A percentile compares a stretch with the other conserved stretches of the same genome.
Evolutionary conservation across 2,888 invertebrate species (phyloP).

Genomic region (Temnothorax rugatulus): DNA sequence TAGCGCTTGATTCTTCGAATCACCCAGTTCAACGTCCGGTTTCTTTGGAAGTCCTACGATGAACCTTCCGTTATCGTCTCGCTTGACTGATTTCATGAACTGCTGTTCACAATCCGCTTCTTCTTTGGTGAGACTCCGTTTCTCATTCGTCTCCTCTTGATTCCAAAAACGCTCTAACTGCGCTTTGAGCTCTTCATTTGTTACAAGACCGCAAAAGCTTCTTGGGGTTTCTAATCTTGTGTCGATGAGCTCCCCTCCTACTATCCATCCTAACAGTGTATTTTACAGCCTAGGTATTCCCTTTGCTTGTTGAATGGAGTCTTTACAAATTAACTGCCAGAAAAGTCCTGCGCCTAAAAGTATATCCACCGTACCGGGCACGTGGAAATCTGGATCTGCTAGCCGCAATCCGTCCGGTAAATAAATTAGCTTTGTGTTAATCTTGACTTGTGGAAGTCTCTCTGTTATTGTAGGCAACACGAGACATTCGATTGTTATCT

Average conservation of each 20-base stretch:
- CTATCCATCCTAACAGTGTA: neutral
- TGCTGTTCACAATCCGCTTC: neutral
- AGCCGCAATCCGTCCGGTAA: neutral
- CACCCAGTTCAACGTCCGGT: neutral
- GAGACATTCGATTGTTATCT: neutral
- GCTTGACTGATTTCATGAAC: neutral
- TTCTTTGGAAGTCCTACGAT: neutral
- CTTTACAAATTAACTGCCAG: neutral
- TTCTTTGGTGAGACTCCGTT: neutral
- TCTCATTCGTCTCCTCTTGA: neutral
- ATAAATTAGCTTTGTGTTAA: neutral
- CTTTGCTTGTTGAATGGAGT: neutral
- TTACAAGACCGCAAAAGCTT: neutral
- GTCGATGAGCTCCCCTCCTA: neutral
- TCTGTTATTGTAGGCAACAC: neutral
- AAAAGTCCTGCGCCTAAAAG: neutral
- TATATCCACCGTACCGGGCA: neutral
- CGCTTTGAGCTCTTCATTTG: neutral
- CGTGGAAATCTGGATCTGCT: neutral
- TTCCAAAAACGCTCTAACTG: neutral
- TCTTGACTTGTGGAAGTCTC: neutral
- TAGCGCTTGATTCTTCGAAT: neutral
- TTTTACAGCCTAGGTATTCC: neutral
- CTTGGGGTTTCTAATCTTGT: no score
- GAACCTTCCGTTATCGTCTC: neutral